Evolutionary conservation across 2,888 invertebrate species (phyloP).

Genomic region (Hyposoter dolosus): DNA sequence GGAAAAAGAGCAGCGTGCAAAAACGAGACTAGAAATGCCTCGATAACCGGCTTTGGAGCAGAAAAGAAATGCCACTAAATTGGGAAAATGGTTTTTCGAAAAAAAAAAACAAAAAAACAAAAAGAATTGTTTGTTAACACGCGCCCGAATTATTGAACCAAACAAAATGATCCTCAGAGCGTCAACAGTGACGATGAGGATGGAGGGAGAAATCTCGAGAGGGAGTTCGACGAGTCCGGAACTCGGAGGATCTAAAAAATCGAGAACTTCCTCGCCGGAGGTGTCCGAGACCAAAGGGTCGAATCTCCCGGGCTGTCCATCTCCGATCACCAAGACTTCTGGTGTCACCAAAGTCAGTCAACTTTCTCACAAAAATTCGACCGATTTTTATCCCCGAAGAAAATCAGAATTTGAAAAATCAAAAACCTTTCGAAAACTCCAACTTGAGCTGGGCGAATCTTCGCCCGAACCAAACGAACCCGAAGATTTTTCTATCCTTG

Average conservation of each 20-base stretch:
- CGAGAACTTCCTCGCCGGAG: slow-evolving; percentile 49
- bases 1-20: slow-evolving; percentile 46
- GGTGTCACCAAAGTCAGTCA: slow-evolving; percentile 65
- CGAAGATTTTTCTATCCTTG: slow-evolving; percentile 30
- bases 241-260: slow-evolving; percentile 25
- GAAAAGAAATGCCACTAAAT: slow-evolving; percentile 57
- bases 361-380: slow-evolving; percentile 54
- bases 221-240: slow-evolving; percentile 55
- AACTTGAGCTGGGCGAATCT: slow-evolving; percentile 63
- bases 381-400: slow-evolving; percentile 65
- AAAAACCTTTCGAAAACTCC: slow-evolving; percentile 65
- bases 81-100: slow-evolving; percentile 46
- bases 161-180: slow-evolving; percentile 66
- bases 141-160: slow-evolving; percentile 40
- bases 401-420: slow-evolving; percentile 70
- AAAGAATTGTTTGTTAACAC: background rate
- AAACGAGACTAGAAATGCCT: slow-evolving; percentile 36
- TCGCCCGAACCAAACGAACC: slow-evolving; percentile 63
- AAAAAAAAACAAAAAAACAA: slow-evolving; percentile 41
- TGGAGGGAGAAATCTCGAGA: slow-evolving; percentile 56
- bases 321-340: slow-evolving; percentile 29
- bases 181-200: slow-evolving; percentile 57
- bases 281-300: slow-evolving; percentile 1
- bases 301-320: slow-evolving; percentile 1
- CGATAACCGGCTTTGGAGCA: slow-evolving; percentile 61